Base-by-base conservation (phyloP, 2,113 vertebrate species). In the Dasyprocta punctata region DNA sequence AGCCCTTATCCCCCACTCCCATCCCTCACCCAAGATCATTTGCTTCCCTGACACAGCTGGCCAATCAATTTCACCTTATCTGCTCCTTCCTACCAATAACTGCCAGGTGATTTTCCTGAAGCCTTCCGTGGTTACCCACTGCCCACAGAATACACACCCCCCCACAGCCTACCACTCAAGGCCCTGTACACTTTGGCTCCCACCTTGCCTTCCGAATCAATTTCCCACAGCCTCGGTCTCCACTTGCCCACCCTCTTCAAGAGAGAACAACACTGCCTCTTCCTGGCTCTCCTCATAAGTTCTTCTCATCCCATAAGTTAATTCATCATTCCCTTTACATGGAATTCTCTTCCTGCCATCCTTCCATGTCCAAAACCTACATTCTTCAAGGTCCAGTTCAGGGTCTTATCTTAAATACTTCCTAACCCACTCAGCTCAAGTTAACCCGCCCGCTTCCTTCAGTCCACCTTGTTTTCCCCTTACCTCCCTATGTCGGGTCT, bases 351-450 rank as follows among this genome's bases (percentile, higher is more conserved):
- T 88, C 60, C 60, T 96, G 44, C 36, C 9, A 3, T 75, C 86
- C 36, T 81, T 84, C 75, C 36, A 58, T 4, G 3, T 91, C 73
- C 60, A 14, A 56, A 75, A 63, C 36, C 73, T 86, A 30, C 20
- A 49, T 86, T 95, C 71, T 30, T 92, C 52, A 56, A 86, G 83
- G 44, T 20, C 82, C 52, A 82, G n/a, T 3, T 81, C 52, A 58
- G 75, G 10, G 5, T 30, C n/a, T 82, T 41, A 54, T 81, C 60
- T 89, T 80, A 80, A 52, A 80, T 61, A 61, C 84, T 86, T 90
- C 60, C 89, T 77, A 63, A 61, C 49, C 49, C 38, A 61, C 38
- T 95, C 41, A 89, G 36, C 38, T 58, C 84, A 87, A 87, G 81
- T 20, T 26, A 14, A 58, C 16, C 56, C 47, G 17, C 26, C 7